A percentile compares a stretch with the other conserved stretches of the same genome.
Evolutionary conservation across 2,888 invertebrate genomes (phyloP).

Genomic region (Tachina lurida): DNA sequence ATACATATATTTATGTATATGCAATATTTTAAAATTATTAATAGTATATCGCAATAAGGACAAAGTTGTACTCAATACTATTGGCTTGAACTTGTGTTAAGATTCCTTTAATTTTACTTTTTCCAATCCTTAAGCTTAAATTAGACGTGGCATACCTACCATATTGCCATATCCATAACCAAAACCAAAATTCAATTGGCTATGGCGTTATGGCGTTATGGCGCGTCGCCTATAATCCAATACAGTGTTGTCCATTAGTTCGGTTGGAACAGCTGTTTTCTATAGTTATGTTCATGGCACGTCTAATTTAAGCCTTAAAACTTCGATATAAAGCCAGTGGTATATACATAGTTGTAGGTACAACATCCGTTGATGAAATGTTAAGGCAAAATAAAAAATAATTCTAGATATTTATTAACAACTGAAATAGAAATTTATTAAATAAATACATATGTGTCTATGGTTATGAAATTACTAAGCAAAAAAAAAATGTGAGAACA

Average conservation of each 20-base stretch:
- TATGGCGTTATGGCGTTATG: no score
- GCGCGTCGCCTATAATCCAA: no score
- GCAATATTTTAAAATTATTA: constrained; percentile 17
- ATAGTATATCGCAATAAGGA: background rate
- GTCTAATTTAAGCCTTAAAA: background rate
- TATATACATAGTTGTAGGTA: constrained; percentile 14
- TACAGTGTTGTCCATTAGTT: no score
- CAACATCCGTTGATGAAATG: constrained; percentile 42
- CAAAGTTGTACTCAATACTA: constrained; percentile 18
- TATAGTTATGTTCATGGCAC: no score
- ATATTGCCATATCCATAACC: no score
- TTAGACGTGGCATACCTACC: no score
- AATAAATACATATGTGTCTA: constrained; percentile 65
- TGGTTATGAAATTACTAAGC: constrained; percentile 64
- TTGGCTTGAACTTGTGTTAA: background rate
- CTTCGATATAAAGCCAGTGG: constrained; percentile 23
- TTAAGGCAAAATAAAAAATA: constrained; percentile 45
- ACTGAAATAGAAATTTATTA: constrained; percentile 41
- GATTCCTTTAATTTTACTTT: constrained; percentile 12
- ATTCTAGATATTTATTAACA: constrained; percentile 47
- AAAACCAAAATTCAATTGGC: no score
- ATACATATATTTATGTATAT: constrained; percentile 28
- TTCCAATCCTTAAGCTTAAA: background rate
- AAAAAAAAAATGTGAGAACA: constrained; percentile 44
- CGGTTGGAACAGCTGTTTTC: no score